Conservation (phyloP, 2,797 vertebrate genomes). For the Urocyon cinereoargenteus region DNA sequence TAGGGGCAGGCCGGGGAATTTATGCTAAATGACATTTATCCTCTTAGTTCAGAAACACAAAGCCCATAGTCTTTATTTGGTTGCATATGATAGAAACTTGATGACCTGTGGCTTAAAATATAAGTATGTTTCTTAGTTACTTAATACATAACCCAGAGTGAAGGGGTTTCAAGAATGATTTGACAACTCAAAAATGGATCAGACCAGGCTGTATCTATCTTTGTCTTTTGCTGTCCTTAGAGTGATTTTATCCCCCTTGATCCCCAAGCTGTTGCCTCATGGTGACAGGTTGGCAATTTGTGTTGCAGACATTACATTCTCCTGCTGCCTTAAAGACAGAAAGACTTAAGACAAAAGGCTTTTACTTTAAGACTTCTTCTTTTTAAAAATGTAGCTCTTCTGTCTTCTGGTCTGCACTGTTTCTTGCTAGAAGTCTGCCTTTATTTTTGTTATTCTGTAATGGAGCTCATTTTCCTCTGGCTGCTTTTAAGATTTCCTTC, state of each 20-base stretch:
- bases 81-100: background rate
- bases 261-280: background rate
- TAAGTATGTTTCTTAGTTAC: background rate
- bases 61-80: background rate
- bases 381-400: background rate
- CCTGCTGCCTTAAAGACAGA: background rate
- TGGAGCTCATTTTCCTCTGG: background rate
- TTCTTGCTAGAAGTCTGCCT: background rate
- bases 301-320: background rate
- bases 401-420: background rate
- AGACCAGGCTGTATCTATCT: background rate
- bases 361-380: background rate
- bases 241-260: background rate
- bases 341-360: background rate
- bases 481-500: slow-evolving; percentile 9
- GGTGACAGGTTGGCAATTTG: background rate
- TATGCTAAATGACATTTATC: background rate
- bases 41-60: background rate
- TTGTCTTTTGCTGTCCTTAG: background rate
- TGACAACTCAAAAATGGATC: background rate
- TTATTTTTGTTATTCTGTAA: background rate
- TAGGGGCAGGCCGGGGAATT: background rate
- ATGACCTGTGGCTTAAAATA: background rate
- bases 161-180: background rate
- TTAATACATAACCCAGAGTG: background rate